Conservation (phyloP, 2,888 invertebrate species). For the Lasioglossum zephyrum region DNA sequence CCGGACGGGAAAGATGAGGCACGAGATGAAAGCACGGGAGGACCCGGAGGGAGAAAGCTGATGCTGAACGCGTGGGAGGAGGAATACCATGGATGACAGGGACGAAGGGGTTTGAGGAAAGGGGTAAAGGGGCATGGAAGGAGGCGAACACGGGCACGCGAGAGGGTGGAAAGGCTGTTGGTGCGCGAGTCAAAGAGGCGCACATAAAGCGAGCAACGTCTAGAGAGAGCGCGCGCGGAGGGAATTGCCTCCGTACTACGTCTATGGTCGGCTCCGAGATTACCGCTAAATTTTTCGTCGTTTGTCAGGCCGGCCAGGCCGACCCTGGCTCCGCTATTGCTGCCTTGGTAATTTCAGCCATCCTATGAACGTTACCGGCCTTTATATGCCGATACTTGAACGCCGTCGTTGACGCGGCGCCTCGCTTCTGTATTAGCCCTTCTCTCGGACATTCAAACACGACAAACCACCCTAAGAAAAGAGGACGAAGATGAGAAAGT, state of each 20-base stretch:
- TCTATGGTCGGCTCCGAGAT: slow-evolving; percentile 66
- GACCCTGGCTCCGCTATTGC: slow-evolving; percentile 32
- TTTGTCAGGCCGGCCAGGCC: slow-evolving; percentile 57
- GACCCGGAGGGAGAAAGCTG: slow-evolving; percentile 24
- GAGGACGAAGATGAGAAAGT: slow-evolving; percentile 31
- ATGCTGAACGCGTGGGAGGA: slow-evolving; percentile 3
- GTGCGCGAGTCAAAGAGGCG: slow-evolving; percentile 76
- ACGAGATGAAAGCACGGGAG: slow-evolving; percentile 75
- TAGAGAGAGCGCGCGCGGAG: slow-evolving; percentile 56
- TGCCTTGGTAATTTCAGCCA: slow-evolving; percentile 61
- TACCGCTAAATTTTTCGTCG: slow-evolving; percentile 79
- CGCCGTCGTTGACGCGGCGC: slow-evolving; percentile 21
- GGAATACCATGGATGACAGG: slow-evolving; percentile 18
- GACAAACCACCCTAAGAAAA: slow-evolving; percentile 21
- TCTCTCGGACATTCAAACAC: slow-evolving; percentile 47
- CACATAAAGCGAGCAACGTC: slow-evolving; percentile 79
- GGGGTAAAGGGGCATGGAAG: slow-evolving; percentile 26
- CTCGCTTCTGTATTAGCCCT: slow-evolving; percentile 35
- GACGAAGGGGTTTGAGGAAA: slow-evolving; percentile 20
- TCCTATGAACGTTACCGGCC: slow-evolving; percentile 52
- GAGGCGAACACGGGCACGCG: slow-evolving; percentile 17
- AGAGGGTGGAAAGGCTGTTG: slow-evolving; percentile 65
- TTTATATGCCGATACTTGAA: slow-evolving; percentile 68
- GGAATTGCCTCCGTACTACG: slow-evolving; percentile 68
- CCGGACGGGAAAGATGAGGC: slow-evolving; percentile 74